Evolutionary conservation across 2,888 invertebrate species (phyloP).

Genomic region (Parnassius mnemosyne): DNA sequence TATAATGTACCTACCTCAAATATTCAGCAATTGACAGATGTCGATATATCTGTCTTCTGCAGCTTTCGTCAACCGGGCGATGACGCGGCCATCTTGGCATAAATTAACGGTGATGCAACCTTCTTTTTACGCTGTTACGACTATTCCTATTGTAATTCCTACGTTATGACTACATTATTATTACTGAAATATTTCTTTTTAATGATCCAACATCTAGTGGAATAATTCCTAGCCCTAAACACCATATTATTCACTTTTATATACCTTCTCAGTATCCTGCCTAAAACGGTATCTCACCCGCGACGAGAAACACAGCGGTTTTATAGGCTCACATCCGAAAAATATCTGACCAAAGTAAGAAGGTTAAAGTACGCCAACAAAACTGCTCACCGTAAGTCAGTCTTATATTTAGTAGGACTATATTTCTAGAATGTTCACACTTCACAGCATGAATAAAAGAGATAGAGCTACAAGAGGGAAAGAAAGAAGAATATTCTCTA

Average conservation of each 20-base stretch:
- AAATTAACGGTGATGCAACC: conserved; percentile 42
- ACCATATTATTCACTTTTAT: conserved; percentile 27
- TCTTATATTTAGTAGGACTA: conserved; percentile 34
- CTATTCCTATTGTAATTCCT: conserved; percentile 4
- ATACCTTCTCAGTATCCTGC: conserved; percentile 51
- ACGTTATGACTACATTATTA: conserved; percentile 5
- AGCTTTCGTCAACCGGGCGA: conserved; percentile 57
- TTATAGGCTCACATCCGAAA: conserved; percentile 39
- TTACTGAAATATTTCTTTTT: conserved; percentile 6
- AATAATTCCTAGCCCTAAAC: conserved; percentile 16
- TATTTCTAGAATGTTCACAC: conserved; percentile 50
- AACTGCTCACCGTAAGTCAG: conserved; percentile 7
- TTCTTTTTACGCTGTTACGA: conserved; percentile 23
- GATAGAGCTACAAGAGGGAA: conserved; percentile 29
- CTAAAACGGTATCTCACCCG: conserved; percentile 47
- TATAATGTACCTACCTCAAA: conserved; percentile 31
- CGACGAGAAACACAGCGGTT: conserved; percentile 35
- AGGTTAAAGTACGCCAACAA: background rate
- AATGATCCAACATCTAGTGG: conserved; percentile 34
- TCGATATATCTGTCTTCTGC: conserved; percentile 1
- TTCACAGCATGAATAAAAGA: conserved; percentile 31
- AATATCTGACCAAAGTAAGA: conserved; percentile 23
- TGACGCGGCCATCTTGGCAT: conserved; percentile 60
- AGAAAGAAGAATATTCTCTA: conserved; percentile 15
- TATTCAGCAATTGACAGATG: conserved; percentile 10